Conservation (phyloP, 2,888 invertebrate species). For the Geotrupes spiniger region DNA sequence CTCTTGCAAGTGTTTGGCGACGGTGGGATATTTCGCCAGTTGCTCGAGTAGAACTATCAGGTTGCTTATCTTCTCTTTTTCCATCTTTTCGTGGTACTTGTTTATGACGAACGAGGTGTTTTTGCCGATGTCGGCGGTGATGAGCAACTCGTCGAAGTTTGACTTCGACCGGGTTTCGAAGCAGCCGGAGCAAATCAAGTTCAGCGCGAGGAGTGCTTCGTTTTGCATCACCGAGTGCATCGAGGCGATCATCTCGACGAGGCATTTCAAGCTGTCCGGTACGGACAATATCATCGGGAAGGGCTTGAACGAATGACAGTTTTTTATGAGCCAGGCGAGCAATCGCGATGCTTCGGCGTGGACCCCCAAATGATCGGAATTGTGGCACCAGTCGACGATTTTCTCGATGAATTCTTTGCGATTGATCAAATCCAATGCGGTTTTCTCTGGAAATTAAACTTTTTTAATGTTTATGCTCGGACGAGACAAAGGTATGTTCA, state of each 20-base stretch:
- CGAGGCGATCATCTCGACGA: slow-evolving; percentile 79
- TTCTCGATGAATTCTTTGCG: slow-evolving; percentile 63
- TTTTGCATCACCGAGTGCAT: slow-evolving; percentile 87
- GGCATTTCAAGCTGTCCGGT: slow-evolving; percentile 68
- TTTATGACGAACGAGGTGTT: slow-evolving; percentile 40
- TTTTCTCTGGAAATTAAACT: slow-evolving; percentile 61
- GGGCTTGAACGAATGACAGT: slow-evolving; percentile 54
- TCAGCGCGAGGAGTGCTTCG: slow-evolving; percentile 73
- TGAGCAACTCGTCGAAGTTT: slow-evolving; percentile 27
- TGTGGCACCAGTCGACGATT: slow-evolving; percentile 72
- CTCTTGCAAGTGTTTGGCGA: slow-evolving; percentile 35
- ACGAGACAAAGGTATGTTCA: too few species aligned
- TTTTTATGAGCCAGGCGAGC: slow-evolving; percentile 74
- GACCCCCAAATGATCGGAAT: slow-evolving; percentile 78
- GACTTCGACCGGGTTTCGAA: slow-evolving; percentile 8
- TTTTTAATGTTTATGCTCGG: too few species aligned
- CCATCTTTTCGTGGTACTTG: slow-evolving; percentile 45
- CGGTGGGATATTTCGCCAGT: slow-evolving; percentile 33
- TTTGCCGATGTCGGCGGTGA: slow-evolving; percentile 43
- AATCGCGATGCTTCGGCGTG: slow-evolving; percentile 78
- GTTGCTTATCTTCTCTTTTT: slow-evolving; percentile 41
- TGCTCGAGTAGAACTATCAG: slow-evolving; percentile 41
- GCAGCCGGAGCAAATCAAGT: slow-evolving; percentile 53
- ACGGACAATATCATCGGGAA: slow-evolving; percentile 51
- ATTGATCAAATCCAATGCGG: slow-evolving; percentile 65